Evolutionary conservation across 2,113 vertebrate species (phyloP), one percentile per base, ranked within the genome.

Genomic region (Callorhinus ursinus): DNA sequence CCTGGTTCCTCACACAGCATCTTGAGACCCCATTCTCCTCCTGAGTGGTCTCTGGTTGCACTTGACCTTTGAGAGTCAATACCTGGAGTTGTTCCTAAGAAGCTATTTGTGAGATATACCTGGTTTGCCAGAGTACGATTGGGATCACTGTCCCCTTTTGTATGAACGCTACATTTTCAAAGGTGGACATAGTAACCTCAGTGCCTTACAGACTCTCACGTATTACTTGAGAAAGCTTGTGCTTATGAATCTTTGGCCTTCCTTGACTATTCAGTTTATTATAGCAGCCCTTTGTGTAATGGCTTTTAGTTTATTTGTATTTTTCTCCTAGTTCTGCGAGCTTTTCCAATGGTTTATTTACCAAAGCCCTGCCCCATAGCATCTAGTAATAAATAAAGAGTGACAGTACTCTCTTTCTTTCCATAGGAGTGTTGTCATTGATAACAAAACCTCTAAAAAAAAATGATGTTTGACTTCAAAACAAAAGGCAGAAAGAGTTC

Each of bases 271-370:
- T 81, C 86, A 61, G 0, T 51, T 90, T 90, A 24, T 85, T 89
- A 21, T 19, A 88, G 31, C 67, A 65, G 36, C 82, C 87, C n/a
- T 94, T 96, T 65, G 4, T 90, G 1, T 90, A 90, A 93, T 93
- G 80, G n/a, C 36, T 95, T 94, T 87, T 36, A 33, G n/a, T 80
- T 97, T 85, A 76, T 93, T 94, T 97, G 65, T 85, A 4, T 90
- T 97, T 93, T 97, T 26, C 63, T 94, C 42, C 33, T 22, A 24
- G 28, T 88, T 94, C 81, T 88, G 71, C 76, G 63, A 81, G 15
- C 51, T 85, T 90, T 90, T 86, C 65, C 63, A 21, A 59, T 86
- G 74, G 33, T 87, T 96, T 94, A 71, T 81, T 96, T 94, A 84
- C 28, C 63, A 36, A 92, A 94, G 19, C 51, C 42, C 28, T 69